Evolutionary conservation across 2,113 vertebrate genomes (phyloP).

Genomic region (Cheirogaleus medius): DNA sequence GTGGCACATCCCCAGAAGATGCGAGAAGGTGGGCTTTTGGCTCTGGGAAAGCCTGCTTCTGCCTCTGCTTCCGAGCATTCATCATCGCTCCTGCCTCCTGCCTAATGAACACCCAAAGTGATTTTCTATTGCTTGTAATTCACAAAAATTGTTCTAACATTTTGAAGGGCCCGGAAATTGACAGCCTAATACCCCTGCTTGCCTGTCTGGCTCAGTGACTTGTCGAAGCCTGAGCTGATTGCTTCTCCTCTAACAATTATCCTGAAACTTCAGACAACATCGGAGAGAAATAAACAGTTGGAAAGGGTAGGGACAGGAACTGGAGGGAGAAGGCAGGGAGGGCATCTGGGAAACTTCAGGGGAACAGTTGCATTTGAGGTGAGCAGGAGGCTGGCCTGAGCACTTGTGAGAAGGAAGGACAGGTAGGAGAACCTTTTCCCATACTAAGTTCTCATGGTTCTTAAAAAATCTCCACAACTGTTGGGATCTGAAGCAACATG

Average conservation of each 20-base stretch:
- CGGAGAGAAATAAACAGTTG: conserved; percentile 81
- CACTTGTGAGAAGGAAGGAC: not conserved
- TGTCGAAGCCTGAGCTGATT: conserved; percentile 81
- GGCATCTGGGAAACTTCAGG: not conserved
- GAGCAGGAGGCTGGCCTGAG: not conserved
- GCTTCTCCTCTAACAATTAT: conserved; percentile 78
- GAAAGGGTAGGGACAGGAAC: conserved; percentile 78
- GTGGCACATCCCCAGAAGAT: not conserved
- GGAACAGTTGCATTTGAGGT: not conserved
- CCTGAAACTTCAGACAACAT: conserved; percentile 81
- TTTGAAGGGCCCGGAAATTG: conserved; percentile 81
- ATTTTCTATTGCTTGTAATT: conserved; percentile 88
- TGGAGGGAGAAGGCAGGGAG: conserved; percentile 32
- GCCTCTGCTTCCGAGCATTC: conserved; percentile 67
- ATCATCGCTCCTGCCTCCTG: conserved; percentile 78
- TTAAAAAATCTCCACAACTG: not conserved
- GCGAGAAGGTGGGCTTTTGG: conserved; percentile 20
- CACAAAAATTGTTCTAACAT: conserved; percentile 85
- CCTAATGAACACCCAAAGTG: conserved; percentile 85
- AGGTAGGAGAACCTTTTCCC: too few relatives aligned
- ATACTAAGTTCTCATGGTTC: not conserved
- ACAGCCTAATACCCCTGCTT: conserved; percentile 81
- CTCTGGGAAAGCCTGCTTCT: conserved; percentile 45
- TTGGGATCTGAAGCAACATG: not conserved
- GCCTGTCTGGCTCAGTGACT: conserved; percentile 80